Evolutionary conservation across 2,797 vertebrate species (phyloP).

Genomic region (Thaleichthys pacificus): DNA sequence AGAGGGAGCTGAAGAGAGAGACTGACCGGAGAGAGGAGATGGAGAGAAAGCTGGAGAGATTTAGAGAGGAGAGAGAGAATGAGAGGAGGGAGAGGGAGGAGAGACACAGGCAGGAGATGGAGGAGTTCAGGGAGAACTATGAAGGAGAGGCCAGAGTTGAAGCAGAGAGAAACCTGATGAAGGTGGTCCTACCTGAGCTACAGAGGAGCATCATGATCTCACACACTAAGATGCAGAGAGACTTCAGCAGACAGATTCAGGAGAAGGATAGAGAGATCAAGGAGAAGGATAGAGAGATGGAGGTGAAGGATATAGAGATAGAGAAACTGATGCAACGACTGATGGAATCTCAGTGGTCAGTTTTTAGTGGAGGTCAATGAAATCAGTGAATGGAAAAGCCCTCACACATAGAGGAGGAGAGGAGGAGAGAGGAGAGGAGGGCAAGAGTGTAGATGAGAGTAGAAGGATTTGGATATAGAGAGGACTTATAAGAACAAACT

Average conservation of each 20-base stretch:
- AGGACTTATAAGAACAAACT: too few relatives aligned
- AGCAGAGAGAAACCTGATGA: slow-evolving; percentile 44
- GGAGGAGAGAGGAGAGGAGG: too few relatives aligned
- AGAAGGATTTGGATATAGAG: too few relatives aligned
- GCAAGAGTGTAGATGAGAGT: too few relatives aligned
- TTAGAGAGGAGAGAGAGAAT: slow-evolving; percentile 20
- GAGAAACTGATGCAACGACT: not conserved
- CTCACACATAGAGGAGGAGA: too few relatives aligned
- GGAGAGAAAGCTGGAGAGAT: slow-evolving; percentile 25
- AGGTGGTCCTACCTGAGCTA: slow-evolving; percentile 29
- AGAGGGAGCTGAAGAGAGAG: too few relatives aligned
- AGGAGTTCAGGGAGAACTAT: slow-evolving; percentile 49
- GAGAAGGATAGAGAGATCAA: slow-evolving; percentile 28
- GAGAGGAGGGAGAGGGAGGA: slow-evolving; percentile 29
- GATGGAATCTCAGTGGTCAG: not conserved
- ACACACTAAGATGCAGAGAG: slow-evolving; percentile 33
- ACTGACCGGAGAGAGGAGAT: slow-evolving; percentile 18
- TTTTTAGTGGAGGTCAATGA: too few relatives aligned
- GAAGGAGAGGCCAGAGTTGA: slow-evolving; percentile 42
- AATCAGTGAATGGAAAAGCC: too few relatives aligned
- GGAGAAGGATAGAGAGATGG: slow-evolving; percentile 1
- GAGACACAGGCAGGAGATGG: slow-evolving; percentile 22
- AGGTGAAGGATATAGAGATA: not conserved
- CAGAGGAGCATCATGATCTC: slow-evolving; percentile 28
- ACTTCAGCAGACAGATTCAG: slow-evolving; percentile 42